These are phyloP conservation scores for Eleutherodactylus coqui DNA, from an alignment of 2,797 vertebrate genomes.

Conservation along the genomic window DNA sequence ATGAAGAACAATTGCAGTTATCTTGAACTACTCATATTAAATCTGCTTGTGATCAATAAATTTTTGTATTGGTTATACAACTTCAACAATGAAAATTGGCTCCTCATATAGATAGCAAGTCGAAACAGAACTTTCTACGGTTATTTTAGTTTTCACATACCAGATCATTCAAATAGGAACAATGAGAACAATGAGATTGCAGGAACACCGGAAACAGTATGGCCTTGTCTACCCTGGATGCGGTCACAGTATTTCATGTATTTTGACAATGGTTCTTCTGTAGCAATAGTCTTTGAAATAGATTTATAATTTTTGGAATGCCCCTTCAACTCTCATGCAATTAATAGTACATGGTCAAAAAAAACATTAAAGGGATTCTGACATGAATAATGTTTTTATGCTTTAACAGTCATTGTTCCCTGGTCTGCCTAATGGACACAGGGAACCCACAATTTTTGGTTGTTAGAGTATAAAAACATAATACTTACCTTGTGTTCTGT, in stretches of 20 bases:
- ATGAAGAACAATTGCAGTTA: slow-evolving; percentile 9
- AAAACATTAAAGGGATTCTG: no score
- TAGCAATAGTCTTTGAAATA: not conserved
- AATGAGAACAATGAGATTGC: slow-evolving; percentile 14
- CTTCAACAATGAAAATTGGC: slow-evolving; percentile 3
- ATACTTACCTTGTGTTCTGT: no score
- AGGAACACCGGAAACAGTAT: not conserved
- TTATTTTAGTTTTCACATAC: not conserved
- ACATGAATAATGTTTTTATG: no score
- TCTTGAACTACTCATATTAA: slow-evolving; percentile 4
- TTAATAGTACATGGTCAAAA: not conserved
- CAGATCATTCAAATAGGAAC: not conserved
- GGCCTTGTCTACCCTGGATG: not conserved
- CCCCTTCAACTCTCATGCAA: not conserved
- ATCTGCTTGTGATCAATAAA: slow-evolving; percentile 33
- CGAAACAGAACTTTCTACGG: not conserved
- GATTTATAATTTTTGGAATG: not conserved
- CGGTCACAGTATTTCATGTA: not conserved
- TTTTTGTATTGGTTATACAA: not conserved
- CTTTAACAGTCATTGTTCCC: no score
- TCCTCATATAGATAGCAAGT: not conserved
- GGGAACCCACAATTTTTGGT: no score
- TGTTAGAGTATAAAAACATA: no score
- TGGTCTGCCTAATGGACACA: no score
- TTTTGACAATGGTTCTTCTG: not conserved